Evolutionary conservation across 2,797 vertebrate species (phyloP).

Genomic region (Chloroceryle amazona): DNA sequence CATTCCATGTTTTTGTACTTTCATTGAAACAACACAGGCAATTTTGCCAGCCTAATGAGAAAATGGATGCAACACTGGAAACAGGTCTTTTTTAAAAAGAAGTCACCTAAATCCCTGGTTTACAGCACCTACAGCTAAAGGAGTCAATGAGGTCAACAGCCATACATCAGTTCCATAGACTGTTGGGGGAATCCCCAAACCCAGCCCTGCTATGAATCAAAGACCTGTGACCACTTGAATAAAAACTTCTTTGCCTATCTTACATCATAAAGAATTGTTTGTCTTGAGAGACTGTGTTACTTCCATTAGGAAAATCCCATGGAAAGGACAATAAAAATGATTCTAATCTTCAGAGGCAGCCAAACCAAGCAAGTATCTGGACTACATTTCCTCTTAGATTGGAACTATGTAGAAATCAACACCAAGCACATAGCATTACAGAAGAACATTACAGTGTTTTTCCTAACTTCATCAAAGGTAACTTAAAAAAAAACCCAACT

Average conservation of each 20-base stretch:
- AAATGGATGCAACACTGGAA: neutral
- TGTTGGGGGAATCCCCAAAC: neutral
- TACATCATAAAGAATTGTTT: neutral
- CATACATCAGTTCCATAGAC: neutral
- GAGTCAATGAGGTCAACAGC: neutral
- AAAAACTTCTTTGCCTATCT: neutral
- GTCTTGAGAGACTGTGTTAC: neutral
- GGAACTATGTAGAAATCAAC: neutral
- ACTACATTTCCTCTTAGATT: neutral
- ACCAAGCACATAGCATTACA: neutral
- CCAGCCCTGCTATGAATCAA: neutral
- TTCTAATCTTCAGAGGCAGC: neutral
- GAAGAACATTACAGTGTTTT: neutral
- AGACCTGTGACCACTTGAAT: neutral
- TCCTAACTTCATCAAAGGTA: neutral
- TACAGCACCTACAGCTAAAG: neutral
- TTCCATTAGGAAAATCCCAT: slow-evolving; percentile 40
- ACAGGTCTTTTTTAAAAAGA: fast-evolving
- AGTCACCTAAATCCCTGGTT: neutral
- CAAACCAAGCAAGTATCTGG: neutral
- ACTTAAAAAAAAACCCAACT: neutral
- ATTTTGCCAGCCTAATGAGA: neutral
- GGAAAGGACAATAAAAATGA: neutral
- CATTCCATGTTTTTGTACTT: neutral
- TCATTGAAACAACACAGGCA: neutral